Base-by-base conservation (phyloP, 2,797 vertebrate species). In the Kryptolebias ocellatus region DNA sequence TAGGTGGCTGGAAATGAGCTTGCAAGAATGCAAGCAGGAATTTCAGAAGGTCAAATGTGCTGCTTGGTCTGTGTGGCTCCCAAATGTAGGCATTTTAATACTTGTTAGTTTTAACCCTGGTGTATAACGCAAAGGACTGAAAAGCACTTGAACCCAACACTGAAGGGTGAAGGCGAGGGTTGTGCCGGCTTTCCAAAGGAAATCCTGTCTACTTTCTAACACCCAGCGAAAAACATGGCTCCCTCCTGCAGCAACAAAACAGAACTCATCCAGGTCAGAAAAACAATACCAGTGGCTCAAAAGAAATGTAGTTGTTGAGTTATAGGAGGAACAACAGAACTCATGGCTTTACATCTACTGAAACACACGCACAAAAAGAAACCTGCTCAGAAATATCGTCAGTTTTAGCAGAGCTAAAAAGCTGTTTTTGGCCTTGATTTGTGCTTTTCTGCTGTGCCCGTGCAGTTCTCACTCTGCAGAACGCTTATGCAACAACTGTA, bases 151-250 rank as follows among this genome's bases (percentile, higher is more conserved):
- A 64, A 61, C 18, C 12, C 55, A 56, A 66, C 20, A 78, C 24
- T 47, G 66, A 66, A 60, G 37, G 54, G 10, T 14, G n/a, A 51
- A 61, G 53, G 28, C 29, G 58, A 53, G 80, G 44, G 61, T 15
- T 72, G 53, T 53, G 27, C 57, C 70, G 72, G 73, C 72, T 24
- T 60, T 87, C 61, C 64, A 77, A 49, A 88, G 92, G 91, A 93
- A 86, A 92, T 92, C 92, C 91, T 93, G 84, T 70, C 79, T 61
- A 78, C 56, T 80, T 86, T 76, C 68, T 50, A 79, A 78, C 79
- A 84, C 50, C 53, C 67, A 69, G 67, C 44, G 60, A 89, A 73
- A 42, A 83, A 68, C 42, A 45, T 27, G 39, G 57, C 70, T 72
- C 28, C 11, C 49, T 27, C 67, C 52, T 56, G 73, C 46, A 61